phyloP scores from a whole-genome alignment of 1,140 invertebrate genomes.

The Bombus ignitus region DNA sequence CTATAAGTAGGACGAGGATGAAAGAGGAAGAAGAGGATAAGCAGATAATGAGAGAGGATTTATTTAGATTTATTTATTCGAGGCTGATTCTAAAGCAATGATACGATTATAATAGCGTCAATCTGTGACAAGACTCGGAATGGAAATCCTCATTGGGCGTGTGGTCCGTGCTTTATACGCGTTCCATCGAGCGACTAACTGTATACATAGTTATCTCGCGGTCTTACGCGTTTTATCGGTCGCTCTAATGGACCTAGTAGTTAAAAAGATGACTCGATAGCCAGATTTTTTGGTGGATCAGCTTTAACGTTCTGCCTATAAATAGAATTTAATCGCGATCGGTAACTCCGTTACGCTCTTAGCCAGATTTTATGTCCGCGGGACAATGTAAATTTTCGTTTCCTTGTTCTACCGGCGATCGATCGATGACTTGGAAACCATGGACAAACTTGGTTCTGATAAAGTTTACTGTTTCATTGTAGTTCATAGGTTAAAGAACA shows the following conservation, averaged over 20 bases:
- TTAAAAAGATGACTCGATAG: slow-evolving; percentile 7
- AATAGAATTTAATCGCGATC: slow-evolving; percentile 16
- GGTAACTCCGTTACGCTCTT: slow-evolving; percentile 1
- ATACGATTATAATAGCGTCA: slow-evolving; percentile 4
- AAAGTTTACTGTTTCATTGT: no score
- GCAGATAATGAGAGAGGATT: no score
- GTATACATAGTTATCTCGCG: slow-evolving; percentile 18
- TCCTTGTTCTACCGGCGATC: neutral
- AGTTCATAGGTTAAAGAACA: no score
- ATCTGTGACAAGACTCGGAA: slow-evolving; percentile 1
- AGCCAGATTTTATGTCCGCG: neutral
- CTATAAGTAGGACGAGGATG: neutral
- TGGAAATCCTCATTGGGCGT: slow-evolving; percentile 3
- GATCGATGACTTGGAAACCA: neutral
- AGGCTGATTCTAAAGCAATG: neutral
- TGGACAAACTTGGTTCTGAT: neutral
- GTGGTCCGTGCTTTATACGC: neutral
- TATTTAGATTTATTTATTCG: neutral
- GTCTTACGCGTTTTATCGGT: slow-evolving; percentile 18
- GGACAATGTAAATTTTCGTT: slow-evolving; percentile 13
- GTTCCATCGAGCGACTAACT: slow-evolving; percentile 27
- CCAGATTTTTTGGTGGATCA: neutral
- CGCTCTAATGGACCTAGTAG: slow-evolving; percentile 23
- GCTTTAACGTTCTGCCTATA: neutral
- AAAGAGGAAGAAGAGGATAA: neutral